Percentiles rank a stretch among this genome's conserved stretches.
Conservation (phyloP, 2,888 invertebrate genomes). For the Noctua comes region DNA sequence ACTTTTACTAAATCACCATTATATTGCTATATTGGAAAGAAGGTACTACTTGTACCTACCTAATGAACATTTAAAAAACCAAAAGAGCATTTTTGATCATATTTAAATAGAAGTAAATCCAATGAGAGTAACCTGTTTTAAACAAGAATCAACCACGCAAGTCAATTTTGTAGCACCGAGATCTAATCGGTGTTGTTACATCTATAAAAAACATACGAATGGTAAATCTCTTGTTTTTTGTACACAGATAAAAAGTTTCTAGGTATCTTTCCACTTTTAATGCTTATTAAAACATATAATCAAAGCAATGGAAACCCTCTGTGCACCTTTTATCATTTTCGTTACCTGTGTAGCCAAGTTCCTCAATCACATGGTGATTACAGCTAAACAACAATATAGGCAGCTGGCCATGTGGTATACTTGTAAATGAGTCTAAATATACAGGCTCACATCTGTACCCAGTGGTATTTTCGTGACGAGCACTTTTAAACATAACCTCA, state of each 20-base stretch:
- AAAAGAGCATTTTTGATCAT: background rate
- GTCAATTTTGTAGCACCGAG: constrained; percentile 9
- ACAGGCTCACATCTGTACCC: constrained; percentile 59
- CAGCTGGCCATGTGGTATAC: constrained; percentile 71
- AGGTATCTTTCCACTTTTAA: constrained; percentile 33
- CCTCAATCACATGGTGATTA: constrained; percentile 37
- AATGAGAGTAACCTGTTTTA: constrained; percentile 40
- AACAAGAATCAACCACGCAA: constrained; percentile 23
- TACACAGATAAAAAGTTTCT: constrained; percentile 21
- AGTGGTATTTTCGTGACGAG: constrained; percentile 72
- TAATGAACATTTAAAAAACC: constrained; percentile 6
- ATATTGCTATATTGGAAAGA: background rate
- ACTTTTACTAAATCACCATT: background rate
- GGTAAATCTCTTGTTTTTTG: constrained; percentile 41
- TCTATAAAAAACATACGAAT: constrained; percentile 24
- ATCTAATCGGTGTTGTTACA: constrained; percentile 17
- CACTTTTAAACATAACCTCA: constrained; percentile 86
- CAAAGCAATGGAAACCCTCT: constrained; percentile 30
- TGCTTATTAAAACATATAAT: constrained; percentile 24
- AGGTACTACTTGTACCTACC: background rate
- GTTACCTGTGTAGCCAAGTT: constrained; percentile 4
- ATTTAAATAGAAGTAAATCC: constrained; percentile 23
- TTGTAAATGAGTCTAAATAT: constrained; percentile 64
- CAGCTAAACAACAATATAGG: constrained; percentile 54
- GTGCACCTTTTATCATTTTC: constrained; percentile 12